Conservation (phyloP, 2,113 vertebrate species). For the Callocephalon fimbriatum region DNA sequence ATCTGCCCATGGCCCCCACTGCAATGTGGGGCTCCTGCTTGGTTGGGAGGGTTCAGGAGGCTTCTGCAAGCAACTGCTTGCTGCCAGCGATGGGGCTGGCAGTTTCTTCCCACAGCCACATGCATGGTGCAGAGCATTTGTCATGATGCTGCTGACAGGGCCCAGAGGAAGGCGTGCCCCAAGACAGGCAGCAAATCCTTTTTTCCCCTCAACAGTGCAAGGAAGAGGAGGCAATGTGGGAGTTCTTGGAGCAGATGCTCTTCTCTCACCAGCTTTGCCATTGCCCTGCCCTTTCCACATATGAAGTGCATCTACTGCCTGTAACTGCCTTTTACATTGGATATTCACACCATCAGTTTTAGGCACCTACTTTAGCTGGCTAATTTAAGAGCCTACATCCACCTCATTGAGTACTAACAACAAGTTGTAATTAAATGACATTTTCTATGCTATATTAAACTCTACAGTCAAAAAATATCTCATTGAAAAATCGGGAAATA, state of each 20-base stretch:
- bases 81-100: background rate
- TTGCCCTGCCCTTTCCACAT: background rate
- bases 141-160: background rate
- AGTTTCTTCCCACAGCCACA: background rate
- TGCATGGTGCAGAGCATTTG: background rate
- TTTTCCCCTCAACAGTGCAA: background rate
- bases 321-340: background rate
- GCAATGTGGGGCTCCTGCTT: background rate
- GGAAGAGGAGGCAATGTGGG: background rate
- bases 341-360: background rate
- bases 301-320: background rate
- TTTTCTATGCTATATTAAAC: constrained; percentile 61
- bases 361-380: background rate
- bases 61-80: background rate
- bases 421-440: constrained; percentile 35
- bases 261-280: background rate
- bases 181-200: background rate
- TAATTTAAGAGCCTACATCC: constrained; percentile 35
- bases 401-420: background rate
- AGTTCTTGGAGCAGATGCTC: background rate
- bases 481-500: constrained; percentile 47
- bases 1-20: background rate
- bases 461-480: constrained; percentile 50
- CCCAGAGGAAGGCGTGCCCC: background rate
- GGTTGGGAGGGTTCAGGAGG: background rate